Base-by-base conservation (phyloP, 2,888 invertebrate species). In the Nematopogon swammerdamellus region DNA sequence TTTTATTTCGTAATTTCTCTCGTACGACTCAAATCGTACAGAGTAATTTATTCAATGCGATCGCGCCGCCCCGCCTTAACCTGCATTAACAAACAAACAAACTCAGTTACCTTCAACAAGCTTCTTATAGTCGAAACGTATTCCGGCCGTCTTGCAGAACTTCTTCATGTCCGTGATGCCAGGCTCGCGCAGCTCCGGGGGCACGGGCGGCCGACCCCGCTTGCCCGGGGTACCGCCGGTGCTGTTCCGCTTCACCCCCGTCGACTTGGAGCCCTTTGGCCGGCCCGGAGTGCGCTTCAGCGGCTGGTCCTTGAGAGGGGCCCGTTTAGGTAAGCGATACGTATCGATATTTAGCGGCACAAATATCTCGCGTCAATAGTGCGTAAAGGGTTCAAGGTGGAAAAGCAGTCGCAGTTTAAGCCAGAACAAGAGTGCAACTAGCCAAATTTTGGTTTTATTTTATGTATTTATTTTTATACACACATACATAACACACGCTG, bases 151-250 rank as follows among this genome's bases (percentile, higher is more conserved):
- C 54, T 80, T 80, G 62, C 79, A 76, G 68, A 76, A 79, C 60
- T 72, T 73, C 69, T 77, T 80, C 76, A 80, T 75, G 30, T 79
- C 77, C 0, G 76, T 79, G 61, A 80, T 75, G 48, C 80, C 80
- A 4, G 77, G 77, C 57, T 70, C 67, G 3, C 77, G 60, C 55
- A 74, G 63, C 59, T 76, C 77, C 16, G 70, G 72, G 51, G 77
- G 76, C 52, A 76, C 76, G 53, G 76, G 76, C 49, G 77, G 79
- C 1, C 76, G 63, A 51, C 77, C 79, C 45, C 76, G 70, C 49
- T 64, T 56, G 16, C 50, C 52, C 16, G 52, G 52, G 19, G 53
- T 49, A 25, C 68, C 68, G 20, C 59, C 61, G 3, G 60, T 2
- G 47, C 36, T 19, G 10, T 4, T 59, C 45, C 50, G 64, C 17